These are phyloP conservation scores for Willowsia nigromaculata DNA, from an alignment of 2,888 invertebrate species.

Conservation along the genomic window DNA sequence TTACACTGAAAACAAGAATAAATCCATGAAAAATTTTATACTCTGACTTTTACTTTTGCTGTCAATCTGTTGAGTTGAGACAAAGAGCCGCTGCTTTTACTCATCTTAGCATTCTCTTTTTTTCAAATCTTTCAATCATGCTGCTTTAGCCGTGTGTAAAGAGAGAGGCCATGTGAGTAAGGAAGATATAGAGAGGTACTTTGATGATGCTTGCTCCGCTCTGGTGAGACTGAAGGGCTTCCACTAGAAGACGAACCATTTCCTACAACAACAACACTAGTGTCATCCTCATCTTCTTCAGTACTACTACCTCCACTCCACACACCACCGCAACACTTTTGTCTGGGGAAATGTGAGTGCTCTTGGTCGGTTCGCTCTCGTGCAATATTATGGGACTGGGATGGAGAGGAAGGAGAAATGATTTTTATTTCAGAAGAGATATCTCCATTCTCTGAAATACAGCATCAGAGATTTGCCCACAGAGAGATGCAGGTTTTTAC, in stretches of 20 bases:
- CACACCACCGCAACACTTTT: constrained; percentile 13
- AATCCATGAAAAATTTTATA: no score
- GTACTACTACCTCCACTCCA: not conserved
- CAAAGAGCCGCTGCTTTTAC: not conserved
- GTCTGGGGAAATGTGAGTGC: constrained; percentile 58
- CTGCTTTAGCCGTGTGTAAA: not conserved
- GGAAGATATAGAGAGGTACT: constrained; percentile 20
- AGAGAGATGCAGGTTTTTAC: not conserved
- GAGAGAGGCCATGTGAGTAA: not conserved
- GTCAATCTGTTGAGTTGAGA: not conserved
- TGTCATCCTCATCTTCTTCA: not conserved
- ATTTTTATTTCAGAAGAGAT: not conserved
- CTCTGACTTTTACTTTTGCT: no score
- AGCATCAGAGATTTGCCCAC: not conserved
- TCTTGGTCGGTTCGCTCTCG: not conserved
- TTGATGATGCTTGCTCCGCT: constrained; percentile 60
- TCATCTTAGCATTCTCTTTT: not conserved
- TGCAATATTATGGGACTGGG: not conserved
- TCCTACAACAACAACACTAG: constrained; percentile 7
- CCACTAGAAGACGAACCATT: constrained; percentile 19
- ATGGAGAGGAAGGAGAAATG: constrained; percentile 12
- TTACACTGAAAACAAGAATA: no score
- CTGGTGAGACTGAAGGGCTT: constrained; percentile 66
- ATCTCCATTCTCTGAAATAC: not conserved
- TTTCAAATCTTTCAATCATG: not conserved